Evolutionary conservation across 2,113 vertebrate species (phyloP).

Genomic region (Semnornis frantzii): DNA sequence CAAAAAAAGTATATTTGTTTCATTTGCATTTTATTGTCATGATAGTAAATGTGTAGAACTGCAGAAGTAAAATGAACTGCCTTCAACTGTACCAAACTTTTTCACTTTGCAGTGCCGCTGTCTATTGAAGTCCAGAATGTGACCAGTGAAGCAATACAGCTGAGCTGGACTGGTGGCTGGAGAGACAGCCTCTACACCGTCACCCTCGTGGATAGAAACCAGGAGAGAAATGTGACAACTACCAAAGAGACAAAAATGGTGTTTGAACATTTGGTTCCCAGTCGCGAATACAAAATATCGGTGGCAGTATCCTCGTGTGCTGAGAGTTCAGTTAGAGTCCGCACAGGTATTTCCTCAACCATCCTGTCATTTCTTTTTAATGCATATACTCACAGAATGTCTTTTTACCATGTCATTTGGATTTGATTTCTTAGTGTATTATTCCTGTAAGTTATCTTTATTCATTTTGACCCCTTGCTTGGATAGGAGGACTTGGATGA

Average conservation of each 20-base stretch:
- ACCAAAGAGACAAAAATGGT: background rate
- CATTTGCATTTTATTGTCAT: background rate
- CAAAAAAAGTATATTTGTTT: background rate
- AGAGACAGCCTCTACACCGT: background rate
- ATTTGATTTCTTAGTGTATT: background rate
- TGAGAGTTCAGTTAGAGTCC: background rate
- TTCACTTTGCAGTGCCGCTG: constrained; percentile 14
- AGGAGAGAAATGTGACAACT: accelerated
- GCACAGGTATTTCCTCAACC: constrained; percentile 54
- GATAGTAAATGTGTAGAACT: background rate
- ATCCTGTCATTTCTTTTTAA: background rate
- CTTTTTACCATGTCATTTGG: background rate
- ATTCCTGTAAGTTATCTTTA: background rate
- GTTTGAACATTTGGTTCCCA: constrained; percentile 29
- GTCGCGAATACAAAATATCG: constrained; percentile 16
- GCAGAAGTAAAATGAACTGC: background rate
- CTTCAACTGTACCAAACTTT: background rate
- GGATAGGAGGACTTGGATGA: background rate
- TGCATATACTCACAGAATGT: background rate
- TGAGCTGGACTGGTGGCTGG: background rate
- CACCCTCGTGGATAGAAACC: background rate
- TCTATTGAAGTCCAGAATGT: background rate
- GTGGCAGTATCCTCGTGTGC: constrained; percentile 26
- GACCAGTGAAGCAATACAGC: background rate
- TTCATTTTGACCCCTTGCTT: background rate